Conservation (phyloP, 2,888 invertebrate genomes). For the Mesorhabditis sp. region DNA sequence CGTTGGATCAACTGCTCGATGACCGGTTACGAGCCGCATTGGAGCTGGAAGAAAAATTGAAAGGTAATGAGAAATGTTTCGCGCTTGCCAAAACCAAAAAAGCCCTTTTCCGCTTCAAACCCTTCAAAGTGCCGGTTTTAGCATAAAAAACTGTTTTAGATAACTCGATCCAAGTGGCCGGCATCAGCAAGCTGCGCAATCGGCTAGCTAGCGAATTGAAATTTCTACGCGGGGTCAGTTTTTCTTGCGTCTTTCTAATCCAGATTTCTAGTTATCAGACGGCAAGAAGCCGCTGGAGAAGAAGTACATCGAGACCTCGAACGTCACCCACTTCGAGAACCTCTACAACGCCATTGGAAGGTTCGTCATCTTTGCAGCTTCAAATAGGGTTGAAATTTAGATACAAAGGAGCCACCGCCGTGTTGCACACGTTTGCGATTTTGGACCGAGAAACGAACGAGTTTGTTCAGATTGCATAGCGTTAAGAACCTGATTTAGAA, state of each 20-base stretch:
- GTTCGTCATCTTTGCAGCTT: too few relatives aligned
- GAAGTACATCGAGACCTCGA: slow-evolving; percentile 28
- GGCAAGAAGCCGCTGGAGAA: slow-evolving; percentile 15
- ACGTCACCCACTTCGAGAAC: slow-evolving; percentile 23
- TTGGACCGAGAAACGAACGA: slow-evolving; percentile 12
- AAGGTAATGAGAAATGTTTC: too few relatives aligned
- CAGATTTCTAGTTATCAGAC: slow-evolving; percentile 14
- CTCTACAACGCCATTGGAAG: slow-evolving; percentile 20
- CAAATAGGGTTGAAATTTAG: slow-evolving; percentile 2
- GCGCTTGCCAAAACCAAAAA: too few relatives aligned
- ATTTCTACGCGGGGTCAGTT: slow-evolving; percentile 13
- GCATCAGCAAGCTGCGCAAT: slow-evolving; percentile 15
- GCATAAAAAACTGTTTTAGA: too few relatives aligned
- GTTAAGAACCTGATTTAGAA: slow-evolving; percentile 7
- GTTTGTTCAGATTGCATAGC: not conserved
- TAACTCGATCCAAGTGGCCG: not conserved
- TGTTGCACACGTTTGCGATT: slow-evolving; percentile 24
- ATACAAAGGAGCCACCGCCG: slow-evolving; percentile 16
- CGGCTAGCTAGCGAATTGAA: slow-evolving; percentile 16
- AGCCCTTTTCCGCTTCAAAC: too few relatives aligned
- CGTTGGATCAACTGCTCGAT: too few relatives aligned
- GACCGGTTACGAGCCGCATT: too few relatives aligned
- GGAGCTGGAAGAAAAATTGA: too few relatives aligned
- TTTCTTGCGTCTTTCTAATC: not conserved
- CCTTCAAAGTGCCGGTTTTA: too few relatives aligned